Base-by-base conservation (phyloP, 2,113 vertebrate genomes). In the Datnioides undecimradiatus region DNA sequence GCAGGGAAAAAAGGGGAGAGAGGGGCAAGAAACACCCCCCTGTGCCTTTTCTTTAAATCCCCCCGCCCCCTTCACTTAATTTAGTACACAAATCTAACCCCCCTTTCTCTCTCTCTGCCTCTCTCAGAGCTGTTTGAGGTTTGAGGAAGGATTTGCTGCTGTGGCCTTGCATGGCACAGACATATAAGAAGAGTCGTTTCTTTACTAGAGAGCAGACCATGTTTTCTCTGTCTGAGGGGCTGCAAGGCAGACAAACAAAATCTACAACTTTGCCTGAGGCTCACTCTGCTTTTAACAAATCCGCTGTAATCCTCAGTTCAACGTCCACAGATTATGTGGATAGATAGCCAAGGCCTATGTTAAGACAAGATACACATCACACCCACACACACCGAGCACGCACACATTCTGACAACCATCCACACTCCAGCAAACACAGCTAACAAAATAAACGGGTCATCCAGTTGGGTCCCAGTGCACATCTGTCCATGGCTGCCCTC, bases 61-160 rank as follows among this genome's bases (percentile, higher is more conserved):
- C 84, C 81, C 89, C 88, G 48, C 88, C 89, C 79, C 84, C 76
- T 90, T 76, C 55, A 51, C 70, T 85, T 84, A 76, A 79, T 91
- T 84, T 79, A 70, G 73, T 74, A 73, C 41, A 82, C 78, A 86
- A 83, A 82, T 87, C 67, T 65, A 17, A 33, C 23, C 71, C 83
- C 80, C 64, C 62, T 46, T 16, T 23, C 48, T 59, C 45, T 21
- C 45, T 21, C 45, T 23, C 11, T 76, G 54, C 36, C 29, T 43
- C 11, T 4, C 11, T 81, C 60, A 12, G 41, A 70, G 65, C 45
- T 52, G 40, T 73, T 72, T 57, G 17, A 78, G 66, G 8, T 23
- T 66, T 58, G 23, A 52, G 43, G 63, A 52, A 46, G 63, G 46
- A 77, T 72, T 63, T 68, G 54, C 46, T 73, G 63, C 62, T 25